phyloP scores from a whole-genome alignment of 2,888 invertebrate genomes.

The Camponotus fellah region DNA sequence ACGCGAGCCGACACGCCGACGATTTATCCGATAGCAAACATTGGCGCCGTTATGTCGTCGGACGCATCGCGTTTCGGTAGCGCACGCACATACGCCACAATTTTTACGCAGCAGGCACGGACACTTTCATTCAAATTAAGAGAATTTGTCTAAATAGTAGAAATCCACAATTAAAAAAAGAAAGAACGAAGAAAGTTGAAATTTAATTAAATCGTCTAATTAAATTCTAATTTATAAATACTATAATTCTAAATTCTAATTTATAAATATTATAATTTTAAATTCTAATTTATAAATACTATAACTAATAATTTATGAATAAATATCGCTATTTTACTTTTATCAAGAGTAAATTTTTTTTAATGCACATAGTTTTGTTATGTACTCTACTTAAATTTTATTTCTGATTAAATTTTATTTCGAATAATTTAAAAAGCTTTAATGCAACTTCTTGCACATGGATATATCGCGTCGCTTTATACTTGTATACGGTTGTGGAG shows the following conservation, averaged over 20 bases:
- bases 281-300: too few relatives aligned
- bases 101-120: neutral
- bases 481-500: conserved; percentile 4
- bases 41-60: conserved; percentile 8
- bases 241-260: too few relatives aligned
- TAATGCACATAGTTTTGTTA: too few relatives aligned
- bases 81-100: neutral
- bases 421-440: neutral
- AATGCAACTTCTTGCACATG: neutral
- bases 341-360: neutral
- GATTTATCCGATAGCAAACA: conserved; percentile 46
- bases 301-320: too few relatives aligned
- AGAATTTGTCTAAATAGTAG: neutral
- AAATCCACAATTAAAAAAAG: neutral
- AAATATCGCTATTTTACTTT: neutral
- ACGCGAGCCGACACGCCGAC: conserved; percentile 42
- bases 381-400: neutral
- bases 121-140: neutral
- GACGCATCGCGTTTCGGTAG: conserved; percentile 10
- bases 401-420: neutral
- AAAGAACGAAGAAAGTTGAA: neutral
- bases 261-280: too few relatives aligned
- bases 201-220: neutral
- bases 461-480: conserved; percentile 4
- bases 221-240: neutral